Conservation (phyloP, 1,140 invertebrate genomes). For the Pissodes strobi region DNA sequence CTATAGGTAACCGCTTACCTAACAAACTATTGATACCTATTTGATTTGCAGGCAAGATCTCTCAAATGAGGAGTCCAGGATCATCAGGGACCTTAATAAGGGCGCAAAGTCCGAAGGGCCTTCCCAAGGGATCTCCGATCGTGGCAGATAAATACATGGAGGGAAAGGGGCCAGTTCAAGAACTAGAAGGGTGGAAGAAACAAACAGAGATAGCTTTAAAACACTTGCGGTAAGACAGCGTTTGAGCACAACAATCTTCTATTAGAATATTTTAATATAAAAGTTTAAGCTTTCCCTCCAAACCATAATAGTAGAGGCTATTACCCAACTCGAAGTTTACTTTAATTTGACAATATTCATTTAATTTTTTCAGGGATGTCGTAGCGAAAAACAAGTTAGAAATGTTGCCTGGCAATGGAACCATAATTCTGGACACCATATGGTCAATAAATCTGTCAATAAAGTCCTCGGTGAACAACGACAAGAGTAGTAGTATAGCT, state of each 20-base stretch:
- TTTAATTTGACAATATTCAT: no score
- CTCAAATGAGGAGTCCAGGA: constrained; percentile 77
- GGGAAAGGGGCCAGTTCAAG: constrained; percentile 45
- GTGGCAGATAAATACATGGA: constrained; percentile 26
- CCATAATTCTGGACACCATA: constrained; percentile 88
- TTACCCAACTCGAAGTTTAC: no score
- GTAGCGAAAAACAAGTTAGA: constrained; percentile 89
- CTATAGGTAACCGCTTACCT: no score
- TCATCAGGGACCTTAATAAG: constrained; percentile 35
- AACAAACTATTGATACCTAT: no score
- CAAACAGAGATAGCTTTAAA: constrained; percentile 47
- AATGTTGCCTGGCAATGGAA: constrained; percentile 90
- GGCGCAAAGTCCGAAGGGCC: constrained; percentile 49
- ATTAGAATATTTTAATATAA: neutral
- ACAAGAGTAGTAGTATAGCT: constrained; percentile 57
- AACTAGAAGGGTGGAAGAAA: constrained; percentile 48
- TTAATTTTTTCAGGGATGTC: constrained; percentile 83
- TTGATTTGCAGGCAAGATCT: constrained; percentile 65
- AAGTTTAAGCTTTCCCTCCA: no score
- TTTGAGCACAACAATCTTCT: constrained; percentile 69
- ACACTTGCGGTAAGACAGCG: constrained; percentile 45
- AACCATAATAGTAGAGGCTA: no score
- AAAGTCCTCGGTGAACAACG: constrained; percentile 55
- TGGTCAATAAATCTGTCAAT: constrained; percentile 79
- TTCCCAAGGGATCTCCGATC: constrained; percentile 10